Conservation (phyloP, 2,797 vertebrate species). For the Macropus fuliginosus region DNA sequence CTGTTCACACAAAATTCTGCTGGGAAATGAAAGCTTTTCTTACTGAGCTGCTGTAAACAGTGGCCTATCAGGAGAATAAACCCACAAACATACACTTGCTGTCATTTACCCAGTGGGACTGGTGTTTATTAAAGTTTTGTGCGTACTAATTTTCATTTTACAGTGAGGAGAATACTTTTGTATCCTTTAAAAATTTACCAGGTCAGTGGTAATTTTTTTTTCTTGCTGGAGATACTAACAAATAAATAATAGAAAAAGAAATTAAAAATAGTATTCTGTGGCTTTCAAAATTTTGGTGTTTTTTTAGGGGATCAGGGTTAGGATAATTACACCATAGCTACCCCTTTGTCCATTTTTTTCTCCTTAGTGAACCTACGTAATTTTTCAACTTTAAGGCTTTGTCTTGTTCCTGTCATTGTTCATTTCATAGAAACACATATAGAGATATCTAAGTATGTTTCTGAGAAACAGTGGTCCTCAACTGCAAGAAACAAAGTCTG, state of each 20-base stretch:
- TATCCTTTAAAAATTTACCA: not conserved
- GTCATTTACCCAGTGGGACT: conserved; percentile 13
- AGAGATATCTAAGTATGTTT: not conserved
- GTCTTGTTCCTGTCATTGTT: not conserved
- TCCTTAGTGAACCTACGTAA: not conserved
- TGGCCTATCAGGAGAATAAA: conserved; percentile 21
- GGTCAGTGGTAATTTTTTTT: not conserved
- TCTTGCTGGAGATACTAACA: not conserved
- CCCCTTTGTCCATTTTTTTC: not conserved
- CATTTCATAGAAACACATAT: not conserved
- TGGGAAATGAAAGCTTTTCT: conserved; percentile 58
- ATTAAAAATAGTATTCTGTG: not conserved
- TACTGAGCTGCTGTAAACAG: conserved; percentile 12
- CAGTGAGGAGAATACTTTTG: not conserved
- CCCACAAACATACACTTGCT: not conserved
- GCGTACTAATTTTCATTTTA: conserved; percentile 14
- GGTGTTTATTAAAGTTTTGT: not conserved
- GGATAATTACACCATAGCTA: not conserved
- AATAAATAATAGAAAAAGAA: not conserved
- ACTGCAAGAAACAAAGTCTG: not conserved
- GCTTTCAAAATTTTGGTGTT: not conserved
- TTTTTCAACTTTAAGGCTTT: not conserved
- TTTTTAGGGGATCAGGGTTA: not conserved
- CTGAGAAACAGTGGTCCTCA: not conserved
- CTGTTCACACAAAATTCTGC: conserved; percentile 32